Conservation (phyloP, 2,888 invertebrate species). For the Idaea dimidiata region DNA sequence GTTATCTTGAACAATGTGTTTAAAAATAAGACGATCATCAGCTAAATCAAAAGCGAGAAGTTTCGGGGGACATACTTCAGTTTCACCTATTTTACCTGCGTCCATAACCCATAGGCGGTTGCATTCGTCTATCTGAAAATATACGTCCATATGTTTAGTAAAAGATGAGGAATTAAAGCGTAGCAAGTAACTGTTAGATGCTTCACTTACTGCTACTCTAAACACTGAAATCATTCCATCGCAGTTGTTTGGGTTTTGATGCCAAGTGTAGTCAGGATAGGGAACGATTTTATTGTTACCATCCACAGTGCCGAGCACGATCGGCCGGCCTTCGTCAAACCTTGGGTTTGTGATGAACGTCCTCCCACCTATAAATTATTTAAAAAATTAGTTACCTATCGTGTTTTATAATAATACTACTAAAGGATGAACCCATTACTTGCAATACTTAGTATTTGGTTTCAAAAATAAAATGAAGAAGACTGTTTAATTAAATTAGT, state of each 20-base stretch:
- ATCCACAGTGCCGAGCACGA: constrained; percentile 84
- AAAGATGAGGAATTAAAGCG: neutral
- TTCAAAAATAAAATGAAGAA: too few species aligned
- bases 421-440: too few species aligned
- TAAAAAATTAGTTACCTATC: too few species aligned
- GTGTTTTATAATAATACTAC: too few species aligned
- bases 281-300: constrained; percentile 78
- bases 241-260: constrained; percentile 82
- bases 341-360: constrained; percentile 88
- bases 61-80: constrained; percentile 85
- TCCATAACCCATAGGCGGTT: constrained; percentile 88
- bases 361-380: constrained; percentile 31
- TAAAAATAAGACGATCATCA: constrained; percentile 78
- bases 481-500: too few species aligned
- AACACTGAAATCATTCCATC: constrained; percentile 87
- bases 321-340: constrained; percentile 86
- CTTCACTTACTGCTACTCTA: constrained; percentile 83
- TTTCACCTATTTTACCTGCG: constrained; percentile 82
- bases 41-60: constrained; percentile 85
- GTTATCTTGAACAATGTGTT: constrained; percentile 78
- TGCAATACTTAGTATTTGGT: too few species aligned
- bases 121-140: constrained; percentile 85
- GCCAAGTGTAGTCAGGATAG: constrained; percentile 85
- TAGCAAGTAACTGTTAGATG: neutral
- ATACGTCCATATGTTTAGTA: neutral